Percentiles rank a stretch among this genome's conserved stretches.
phyloP scores from a whole-genome alignment of 35 echinoderm and acorn worm species.

The Patiria miniata region DNA sequence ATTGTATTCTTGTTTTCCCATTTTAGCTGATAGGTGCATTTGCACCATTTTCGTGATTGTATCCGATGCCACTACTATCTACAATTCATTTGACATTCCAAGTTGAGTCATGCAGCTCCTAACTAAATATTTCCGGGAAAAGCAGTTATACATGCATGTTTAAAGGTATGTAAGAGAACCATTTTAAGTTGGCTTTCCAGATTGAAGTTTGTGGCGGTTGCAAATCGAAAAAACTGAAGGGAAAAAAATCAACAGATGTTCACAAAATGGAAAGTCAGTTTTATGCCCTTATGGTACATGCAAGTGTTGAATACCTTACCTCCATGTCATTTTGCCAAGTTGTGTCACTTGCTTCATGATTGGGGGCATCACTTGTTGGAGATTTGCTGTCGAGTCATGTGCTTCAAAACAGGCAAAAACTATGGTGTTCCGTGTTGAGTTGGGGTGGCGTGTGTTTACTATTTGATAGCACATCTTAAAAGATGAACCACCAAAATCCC shows the following conservation, averaged over 20 bases:
- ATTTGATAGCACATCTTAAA: constrained; percentile 17
- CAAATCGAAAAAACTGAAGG: too few species aligned
- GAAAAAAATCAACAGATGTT: not conserved
- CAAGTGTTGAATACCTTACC: not conserved
- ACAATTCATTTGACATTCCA: not conserved
- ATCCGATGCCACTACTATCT: not conserved
- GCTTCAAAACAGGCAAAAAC: constrained; percentile 1
- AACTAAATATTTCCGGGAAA: not conserved
- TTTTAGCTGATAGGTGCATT: too few species aligned
- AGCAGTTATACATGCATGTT: too few species aligned
- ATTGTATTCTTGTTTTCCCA: too few species aligned
- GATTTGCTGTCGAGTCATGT: not conserved
- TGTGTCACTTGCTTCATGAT: constrained; percentile 3
- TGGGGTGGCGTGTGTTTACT: not conserved
- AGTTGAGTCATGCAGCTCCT: not conserved
- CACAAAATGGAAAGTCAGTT: not conserved
- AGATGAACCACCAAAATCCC: not conserved
- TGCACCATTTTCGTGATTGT: not conserved
- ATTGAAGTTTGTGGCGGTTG: too few species aligned
- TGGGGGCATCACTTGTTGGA: not conserved
- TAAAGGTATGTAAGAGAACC: too few species aligned
- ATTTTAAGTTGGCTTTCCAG: too few species aligned
- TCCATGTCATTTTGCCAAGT: constrained; percentile 7
- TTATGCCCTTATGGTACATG: too few species aligned
- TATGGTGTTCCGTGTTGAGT: constrained; percentile 7